phyloP scores from a whole-genome alignment of 2,113 vertebrate genomes.

The Oxyruncus cristatus region DNA sequence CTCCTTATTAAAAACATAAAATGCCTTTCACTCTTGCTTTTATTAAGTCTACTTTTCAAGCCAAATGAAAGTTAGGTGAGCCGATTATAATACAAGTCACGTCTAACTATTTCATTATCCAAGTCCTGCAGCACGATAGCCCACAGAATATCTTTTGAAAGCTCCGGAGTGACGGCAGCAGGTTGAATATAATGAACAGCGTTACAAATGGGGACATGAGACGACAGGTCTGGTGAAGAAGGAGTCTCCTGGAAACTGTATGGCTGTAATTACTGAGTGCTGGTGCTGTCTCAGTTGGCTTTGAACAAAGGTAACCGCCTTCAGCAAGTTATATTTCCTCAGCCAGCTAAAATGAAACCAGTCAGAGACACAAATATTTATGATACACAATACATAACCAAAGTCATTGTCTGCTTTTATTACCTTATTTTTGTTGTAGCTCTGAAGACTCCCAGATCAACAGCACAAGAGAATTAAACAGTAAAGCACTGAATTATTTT shows the following conservation, averaged over 20 bases:
- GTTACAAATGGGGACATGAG: slow-evolving; percentile 75
- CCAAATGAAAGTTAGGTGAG: slow-evolving; percentile 77
- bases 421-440: slow-evolving; percentile 52
- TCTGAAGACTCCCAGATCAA: slow-evolving; percentile 56
- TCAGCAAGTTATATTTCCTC: slow-evolving; percentile 70
- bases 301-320: slow-evolving; percentile 68
- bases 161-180: slow-evolving; percentile 74
- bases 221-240: slow-evolving; percentile 69
- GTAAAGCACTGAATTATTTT: slow-evolving; percentile 45
- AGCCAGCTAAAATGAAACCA: slow-evolving; percentile 70
- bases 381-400: slow-evolving; percentile 56
- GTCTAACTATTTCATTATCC: slow-evolving; percentile 83
- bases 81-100: slow-evolving; percentile 79
- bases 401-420: slow-evolving; percentile 67
- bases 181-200: slow-evolving; percentile 81
- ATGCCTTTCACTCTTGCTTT: slow-evolving; percentile 73
- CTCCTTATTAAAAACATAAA: slow-evolving; percentile 80
- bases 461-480: slow-evolving; percentile 52
- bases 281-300: slow-evolving; percentile 68
- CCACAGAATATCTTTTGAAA: slow-evolving; percentile 83
- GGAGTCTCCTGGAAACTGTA: slow-evolving; percentile 70
- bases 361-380: slow-evolving; percentile 69
- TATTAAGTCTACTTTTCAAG: slow-evolving; percentile 80
- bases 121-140: slow-evolving; percentile 75
- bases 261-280: slow-evolving; percentile 75